phyloP scores from a whole-genome alignment of 1,140 invertebrate genomes.

The Cydia strobilella region DNA sequence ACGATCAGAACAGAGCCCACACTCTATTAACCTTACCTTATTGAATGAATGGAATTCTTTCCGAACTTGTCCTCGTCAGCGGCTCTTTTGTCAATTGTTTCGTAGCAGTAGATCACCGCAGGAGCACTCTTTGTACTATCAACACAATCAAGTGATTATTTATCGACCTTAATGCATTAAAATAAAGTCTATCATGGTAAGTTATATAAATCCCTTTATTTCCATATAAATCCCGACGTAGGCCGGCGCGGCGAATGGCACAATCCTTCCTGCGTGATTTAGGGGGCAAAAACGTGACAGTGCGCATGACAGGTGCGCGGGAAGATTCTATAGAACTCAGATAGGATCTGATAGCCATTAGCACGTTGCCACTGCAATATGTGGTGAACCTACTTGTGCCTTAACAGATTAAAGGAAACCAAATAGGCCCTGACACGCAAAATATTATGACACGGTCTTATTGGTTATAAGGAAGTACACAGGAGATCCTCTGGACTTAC shows the following conservation, averaged over 20 bases:
- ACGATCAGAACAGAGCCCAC: background rate
- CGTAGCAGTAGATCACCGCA: conserved; percentile 12
- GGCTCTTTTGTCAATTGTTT: conserved; percentile 1
- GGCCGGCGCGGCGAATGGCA: conserved; percentile 8
- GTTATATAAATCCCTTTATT: background rate
- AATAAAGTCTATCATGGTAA: background rate
- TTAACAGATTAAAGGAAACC: too few relatives aligned
- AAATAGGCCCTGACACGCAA: background rate
- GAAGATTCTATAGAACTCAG: background rate
- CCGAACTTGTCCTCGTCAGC: background rate
- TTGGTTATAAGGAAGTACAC: too few relatives aligned
- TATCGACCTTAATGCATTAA: background rate
- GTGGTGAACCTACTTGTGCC: background rate
- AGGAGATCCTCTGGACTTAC: too few relatives aligned
- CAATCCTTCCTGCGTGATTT: conserved; percentile 24
- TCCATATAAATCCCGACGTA: background rate
- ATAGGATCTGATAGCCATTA: background rate
- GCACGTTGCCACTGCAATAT: background rate
- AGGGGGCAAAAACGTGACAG: conserved; percentile 15
- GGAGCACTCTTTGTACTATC: conserved; percentile 4
- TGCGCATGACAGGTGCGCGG: conserved; percentile 1
- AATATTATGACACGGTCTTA: background rate
- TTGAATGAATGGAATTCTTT: conserved; percentile 1
- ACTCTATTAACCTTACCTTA: conserved; percentile 3
- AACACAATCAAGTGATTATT: background rate